These are phyloP conservation scores for Smithornis capensis DNA, from an alignment of 2,113 vertebrate species.

Conservation along the genomic window DNA sequence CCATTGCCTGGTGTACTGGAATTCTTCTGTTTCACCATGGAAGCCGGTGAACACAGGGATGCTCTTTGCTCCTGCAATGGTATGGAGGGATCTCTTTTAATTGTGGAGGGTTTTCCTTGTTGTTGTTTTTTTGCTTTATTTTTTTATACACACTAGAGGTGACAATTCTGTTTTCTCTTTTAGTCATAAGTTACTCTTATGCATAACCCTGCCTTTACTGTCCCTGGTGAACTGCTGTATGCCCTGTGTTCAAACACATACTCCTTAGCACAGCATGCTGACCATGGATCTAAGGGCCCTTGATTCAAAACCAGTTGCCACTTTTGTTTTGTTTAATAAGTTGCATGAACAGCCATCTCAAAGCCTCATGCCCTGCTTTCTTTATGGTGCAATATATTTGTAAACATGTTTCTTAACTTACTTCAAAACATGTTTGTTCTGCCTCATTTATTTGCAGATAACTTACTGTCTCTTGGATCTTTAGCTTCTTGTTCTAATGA, in stretches of 20 bases:
- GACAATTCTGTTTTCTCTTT: not conserved
- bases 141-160: not conserved
- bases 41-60: not conserved
- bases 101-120: not conserved
- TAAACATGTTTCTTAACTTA: constrained; percentile 81
- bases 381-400: constrained; percentile 75
- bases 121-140: not conserved
- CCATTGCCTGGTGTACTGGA: not conserved
- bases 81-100: not conserved
- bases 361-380: constrained; percentile 58
- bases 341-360: constrained; percentile 57
- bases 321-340: constrained; percentile 23
- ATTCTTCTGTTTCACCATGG: not conserved
- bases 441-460: constrained; percentile 88
- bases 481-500: constrained; percentile 84
- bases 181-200: not conserved
- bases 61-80: not conserved
- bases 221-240: not conserved
- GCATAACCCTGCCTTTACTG: not conserved
- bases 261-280: not conserved
- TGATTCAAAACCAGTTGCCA: not conserved
- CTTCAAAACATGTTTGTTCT: constrained; percentile 82
- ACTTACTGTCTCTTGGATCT: constrained; percentile 82
- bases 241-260: not conserved
- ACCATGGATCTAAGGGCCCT: not conserved